Base-by-base conservation (phyloP, 2,888 invertebrate genomes). In the Scaptomyza parva region DNA sequence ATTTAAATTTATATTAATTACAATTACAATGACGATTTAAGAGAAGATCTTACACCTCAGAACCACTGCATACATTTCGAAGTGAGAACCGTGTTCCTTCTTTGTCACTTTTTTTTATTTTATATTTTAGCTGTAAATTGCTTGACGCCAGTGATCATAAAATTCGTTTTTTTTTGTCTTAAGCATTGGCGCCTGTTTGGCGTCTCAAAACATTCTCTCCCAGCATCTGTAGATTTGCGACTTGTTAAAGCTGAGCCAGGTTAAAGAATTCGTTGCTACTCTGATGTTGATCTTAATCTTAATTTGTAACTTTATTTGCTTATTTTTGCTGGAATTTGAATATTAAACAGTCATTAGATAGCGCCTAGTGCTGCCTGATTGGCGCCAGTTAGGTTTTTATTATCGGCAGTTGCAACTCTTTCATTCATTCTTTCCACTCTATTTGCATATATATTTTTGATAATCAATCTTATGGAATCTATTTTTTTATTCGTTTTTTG, bases 241-340 rank as follows among this genome's bases (percentile, higher is more conserved):
- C 74, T 65, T 63, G 69, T 64, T 63, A 37, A 6, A 41, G 45
- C 65, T 61, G 39, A 35, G 37, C 57, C 54, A 44, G 51, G n/a
- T 47, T 69, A 39, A 65, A 68, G 72, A 72, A 80, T 75, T 85
- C 58, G 69, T 62, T 54, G 78, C 68, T 54, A 67, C 60, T 67
- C 63, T 63, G 64, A 69, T 76, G 84, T 76, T 86, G 88, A 88
- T 86, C 77, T 69, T 86, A 74, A 83, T 84, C 83, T 76, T 82
- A 77, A 76, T 84, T 83, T 82, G 70, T 88, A 62, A 48, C 62
- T 73, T 59, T 39, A 17, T 45, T 48, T 68, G 18, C 63, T 65
- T 47, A 30, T 12, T 33, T 57, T 26, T 51, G 64, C 39, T 76
- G 76, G 76, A 71, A 87, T 70, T 78, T 41, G 62, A 70, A 82